Percentiles rank a stretch among this genome's conserved stretches.
Conservation (phyloP, 2,888 invertebrate genomes). For the Amorpha juglandis region DNA sequence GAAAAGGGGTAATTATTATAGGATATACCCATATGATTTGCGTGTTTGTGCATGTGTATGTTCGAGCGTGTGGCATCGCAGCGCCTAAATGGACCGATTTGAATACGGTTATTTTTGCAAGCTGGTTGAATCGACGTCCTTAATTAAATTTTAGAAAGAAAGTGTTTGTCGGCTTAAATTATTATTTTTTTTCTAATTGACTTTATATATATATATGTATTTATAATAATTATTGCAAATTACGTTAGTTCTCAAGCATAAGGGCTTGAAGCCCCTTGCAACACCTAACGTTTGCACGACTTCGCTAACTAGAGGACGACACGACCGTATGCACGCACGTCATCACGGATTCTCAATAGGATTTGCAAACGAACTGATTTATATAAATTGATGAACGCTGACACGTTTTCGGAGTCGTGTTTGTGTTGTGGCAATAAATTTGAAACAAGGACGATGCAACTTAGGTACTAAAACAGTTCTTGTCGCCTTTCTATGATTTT, state of each 20-base stretch:
- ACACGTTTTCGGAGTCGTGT: slow-evolving; percentile 17
- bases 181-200: no score
- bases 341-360: slow-evolving; percentile 58
- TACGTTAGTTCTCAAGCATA: slow-evolving; percentile 27
- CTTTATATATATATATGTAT: not conserved
- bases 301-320: slow-evolving; percentile 57
- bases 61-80: no score
- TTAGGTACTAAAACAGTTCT: slow-evolving; percentile 29
- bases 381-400: slow-evolving; percentile 22
- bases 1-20: no score
- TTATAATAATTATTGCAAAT: not conserved
- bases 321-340: slow-evolving; percentile 47
- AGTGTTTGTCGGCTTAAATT: no score
- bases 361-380: slow-evolving; percentile 30
- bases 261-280: slow-evolving; percentile 43
- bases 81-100: no score
- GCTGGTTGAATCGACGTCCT: no score
- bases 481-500: slow-evolving; percentile 28
- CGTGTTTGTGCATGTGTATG: no score
- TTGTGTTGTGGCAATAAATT: slow-evolving; percentile 18
- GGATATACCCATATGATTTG: no score
- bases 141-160: no score
- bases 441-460: slow-evolving; percentile 12
- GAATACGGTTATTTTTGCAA: no score
- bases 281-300: slow-evolving; percentile 53